Evolutionary conservation across 1,140 invertebrate genomes (phyloP), one percentile per base, ranked within the genome.

Genomic region (Monomorium pharaonis): DNA sequence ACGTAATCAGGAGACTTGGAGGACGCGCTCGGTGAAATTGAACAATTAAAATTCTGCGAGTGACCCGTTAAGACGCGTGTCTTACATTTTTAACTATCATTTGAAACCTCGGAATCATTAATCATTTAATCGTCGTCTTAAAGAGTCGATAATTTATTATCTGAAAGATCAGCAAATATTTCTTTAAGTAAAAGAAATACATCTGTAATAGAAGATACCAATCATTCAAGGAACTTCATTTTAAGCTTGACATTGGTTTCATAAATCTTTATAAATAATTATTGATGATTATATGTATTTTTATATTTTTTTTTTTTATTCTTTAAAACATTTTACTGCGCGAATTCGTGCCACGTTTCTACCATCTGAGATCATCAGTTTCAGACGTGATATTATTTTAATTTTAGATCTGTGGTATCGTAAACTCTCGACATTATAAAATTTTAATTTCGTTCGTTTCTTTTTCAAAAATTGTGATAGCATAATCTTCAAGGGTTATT

Each of bases 41-140:
- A n/a, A 84, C n/a, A 75, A 60, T 84, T 21, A 74, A 24, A 84
- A 85, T 85, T 80, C 47, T 42, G 6, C 47, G 14, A 42, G 33
- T 16, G 33, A 67, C 42, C 18, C 33, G 27, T 67, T 49, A 76
- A 49, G 27, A 30, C 33, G 7, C 27, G 14, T 44, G 47, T 65
- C 14, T 49, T 77, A 37, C 21, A 84, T 63, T 49, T 78, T 51
- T 37, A 63, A 42, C 5, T 30, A 6, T 14, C 14, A 16, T 42
- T 70, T 56, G 6, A 9, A 54, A 51, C 37, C 1, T 69, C 24
- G 12, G 47, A 3, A 54, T 70, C 33, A 44, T 72, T 58, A 42
- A 24, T 33, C 14, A 37, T 67, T 33, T 56, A 37, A 74, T 44
- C 7, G 0, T 42, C 42, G 18, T 54, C 30, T 81, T n/a, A 44